Base-by-base conservation (phyloP, 2,888 invertebrate species). In the Lacanobia oleracea region DNA sequence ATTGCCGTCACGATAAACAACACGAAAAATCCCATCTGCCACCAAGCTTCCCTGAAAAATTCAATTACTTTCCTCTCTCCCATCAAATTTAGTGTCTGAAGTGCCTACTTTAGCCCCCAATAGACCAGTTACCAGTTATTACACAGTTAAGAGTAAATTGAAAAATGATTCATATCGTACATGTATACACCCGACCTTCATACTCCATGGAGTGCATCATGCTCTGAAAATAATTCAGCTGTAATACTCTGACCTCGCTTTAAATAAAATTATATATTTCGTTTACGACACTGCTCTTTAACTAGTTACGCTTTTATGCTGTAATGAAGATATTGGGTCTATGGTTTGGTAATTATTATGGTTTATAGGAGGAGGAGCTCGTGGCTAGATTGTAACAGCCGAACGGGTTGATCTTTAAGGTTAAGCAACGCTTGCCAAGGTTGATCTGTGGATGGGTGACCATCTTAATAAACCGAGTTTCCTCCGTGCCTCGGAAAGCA, bases 211-310 rank as follows among this genome's bases (percentile, higher is more conserved):
- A 85, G 87, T 88, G 90, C 92, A 93, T 94, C 94, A 93, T 89
- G 84, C 84, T 89, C 92, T 92, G 91, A 92, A 93, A 94, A 94
- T 94, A 94, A 90, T 92, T 88, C 87, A 74, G 83, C 76, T 78
- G 74, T 81, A 83, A 86, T 82, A 84, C 84, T 83, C 85, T 88
- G 90, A 88, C 91, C 93, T 92, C 90, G 91, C 85, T 87, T 80
- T 77, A 83, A 82, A 86, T 88, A 86, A 88, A 83, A 87, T 90
- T 88, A 59, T 59, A 89, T 87, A 83, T 87, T 85, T 87, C 85
- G 88, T 91, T 91, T 90, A 92, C 87, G 87, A 90, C 82, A 81
- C 74, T 86, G 86, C 79, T 89, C 84, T 89, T 91, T 89, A 87
- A 89, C 87, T 88, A 87, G 88, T 74, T 74, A 56, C 45, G 53